Evolutionary conservation across 2,888 invertebrate genomes (phyloP).

Genomic region (Amiota mariae): DNA sequence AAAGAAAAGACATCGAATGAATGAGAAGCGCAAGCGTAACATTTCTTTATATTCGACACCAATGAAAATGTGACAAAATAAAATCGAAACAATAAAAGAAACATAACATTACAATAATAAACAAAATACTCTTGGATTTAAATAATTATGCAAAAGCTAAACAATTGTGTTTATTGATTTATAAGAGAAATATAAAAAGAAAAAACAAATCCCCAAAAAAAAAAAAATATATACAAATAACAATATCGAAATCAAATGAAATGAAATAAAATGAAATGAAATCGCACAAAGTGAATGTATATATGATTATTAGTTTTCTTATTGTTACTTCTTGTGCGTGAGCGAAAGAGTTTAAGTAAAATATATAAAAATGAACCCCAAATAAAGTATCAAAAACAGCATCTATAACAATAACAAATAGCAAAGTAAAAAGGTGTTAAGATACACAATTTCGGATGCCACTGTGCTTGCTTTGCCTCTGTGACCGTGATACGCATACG

Average conservation of each 20-base stretch:
- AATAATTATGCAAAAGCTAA: constrained; percentile 37
- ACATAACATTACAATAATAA: background rate
- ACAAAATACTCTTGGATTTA: constrained; percentile 29
- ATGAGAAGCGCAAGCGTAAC: too few species aligned
- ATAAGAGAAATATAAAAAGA: background rate
- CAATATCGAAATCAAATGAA: background rate
- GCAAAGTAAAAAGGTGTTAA: background rate
- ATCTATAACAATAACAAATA: background rate
- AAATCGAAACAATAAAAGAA: constrained; percentile 6
- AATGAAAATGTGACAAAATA: background rate
- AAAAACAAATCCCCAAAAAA: background rate
- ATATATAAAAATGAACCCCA: too few species aligned
- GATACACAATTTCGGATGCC: constrained; percentile 1
- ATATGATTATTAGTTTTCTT: background rate
- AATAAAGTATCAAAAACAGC: background rate
- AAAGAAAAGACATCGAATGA: too few species aligned
- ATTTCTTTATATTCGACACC: background rate
- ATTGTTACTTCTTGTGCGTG: background rate
- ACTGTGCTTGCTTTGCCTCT: background rate
- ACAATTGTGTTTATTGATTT: constrained; percentile 22
- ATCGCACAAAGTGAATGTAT: constrained; percentile 23
- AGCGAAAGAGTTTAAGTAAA: background rate
- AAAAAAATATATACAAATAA: background rate
- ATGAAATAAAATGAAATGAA: background rate
- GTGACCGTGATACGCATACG: constrained; percentile 2